Percentiles rank a stretch among this genome's conserved stretches.
phyloP scores from a whole-genome alignment of 35 echinoderm and acorn worm species.

The Apostichopus parvimensis region DNA sequence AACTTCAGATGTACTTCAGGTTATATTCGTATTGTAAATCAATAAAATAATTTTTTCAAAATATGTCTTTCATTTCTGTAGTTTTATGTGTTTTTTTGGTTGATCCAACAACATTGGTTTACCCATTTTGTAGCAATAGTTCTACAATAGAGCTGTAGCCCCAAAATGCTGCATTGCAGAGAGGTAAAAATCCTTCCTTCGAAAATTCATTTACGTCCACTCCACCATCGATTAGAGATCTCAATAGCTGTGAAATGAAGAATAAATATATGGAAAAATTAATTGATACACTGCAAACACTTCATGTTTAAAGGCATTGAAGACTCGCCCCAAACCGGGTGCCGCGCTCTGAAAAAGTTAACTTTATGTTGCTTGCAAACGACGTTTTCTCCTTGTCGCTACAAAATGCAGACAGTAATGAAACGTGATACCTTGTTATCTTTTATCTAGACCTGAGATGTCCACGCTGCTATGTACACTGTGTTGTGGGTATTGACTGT shows the following conservation, averaged over 20 bases:
- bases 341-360: too few relatives aligned
- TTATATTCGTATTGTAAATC: neutral
- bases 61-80: too few relatives aligned
- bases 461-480: too few relatives aligned
- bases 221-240: constrained; percentile 60
- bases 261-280: neutral
- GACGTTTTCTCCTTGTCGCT: too few relatives aligned
- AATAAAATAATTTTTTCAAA: neutral
- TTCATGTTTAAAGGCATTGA: neutral
- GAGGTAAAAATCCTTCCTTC: constrained; percentile 77
- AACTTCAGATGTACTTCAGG: too few relatives aligned
- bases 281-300: neutral
- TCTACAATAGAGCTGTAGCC: constrained; percentile 91
- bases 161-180: constrained; percentile 99
- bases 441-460: neutral
- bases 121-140: constrained; percentile 80
- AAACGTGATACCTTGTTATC: too few relatives aligned
- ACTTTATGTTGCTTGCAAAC: too few relatives aligned
- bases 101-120: neutral
- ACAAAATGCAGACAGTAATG: neutral
- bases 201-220: constrained; percentile 78
- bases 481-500: too few relatives aligned
- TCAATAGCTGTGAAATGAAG: constrained; percentile 60
- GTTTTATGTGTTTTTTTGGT: too few relatives aligned
- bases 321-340: neutral